Base-by-base conservation (phyloP, 2,888 invertebrate genomes). In the Cerastoderma edule region DNA sequence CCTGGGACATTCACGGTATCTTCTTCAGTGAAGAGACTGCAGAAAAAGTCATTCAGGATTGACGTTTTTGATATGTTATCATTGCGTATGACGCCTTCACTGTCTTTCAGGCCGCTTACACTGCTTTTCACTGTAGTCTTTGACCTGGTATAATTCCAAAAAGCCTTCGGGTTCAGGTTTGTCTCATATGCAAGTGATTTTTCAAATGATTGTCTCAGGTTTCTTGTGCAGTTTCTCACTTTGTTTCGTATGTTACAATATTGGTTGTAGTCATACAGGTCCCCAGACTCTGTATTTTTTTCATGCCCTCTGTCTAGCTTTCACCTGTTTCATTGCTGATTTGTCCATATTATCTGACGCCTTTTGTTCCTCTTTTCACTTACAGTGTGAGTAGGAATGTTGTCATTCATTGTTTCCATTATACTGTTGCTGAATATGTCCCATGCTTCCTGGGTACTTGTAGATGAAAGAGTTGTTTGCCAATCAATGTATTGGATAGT, bases 61-160 rank as follows among this genome's bases (percentile, higher is more conserved):
- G 39, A 39, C 33, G 60, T 8, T 44, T 44, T 44, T 8, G 44
- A 8, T 19, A 13, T 44, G 44, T 44, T 19, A 44, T 44, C 44
- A 19, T 19, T 44, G 19, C 16, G 44, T 8, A 44, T 44, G 19
- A 8, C 44, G 19, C 48, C 32, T 28, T 65, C 27, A 19, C 30
- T 19, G 24, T 65, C 48, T 28, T 65, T 48, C n/a, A 48, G 24
- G 10, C 30, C 65, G 8, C 22, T 16, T 30, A 65, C 30, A 19
- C 65, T 28, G n/a, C 10, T 44, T 48, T 65, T 48, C 8, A 44
- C 30, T 46, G 19, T 48, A 3, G 27, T 13, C 28, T 65, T 65
- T 5, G 65, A 65, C 10, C 30, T 65, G 13, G 48, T 28, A 10
- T 65, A 65, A 30, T 65, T 24, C 65, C 65, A 65, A 8, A 46